These are phyloP conservation scores for Lepidocolaptes lacrymiger DNA, from an alignment of 2,797 vertebrate genomes.

Conservation along the genomic window DNA sequence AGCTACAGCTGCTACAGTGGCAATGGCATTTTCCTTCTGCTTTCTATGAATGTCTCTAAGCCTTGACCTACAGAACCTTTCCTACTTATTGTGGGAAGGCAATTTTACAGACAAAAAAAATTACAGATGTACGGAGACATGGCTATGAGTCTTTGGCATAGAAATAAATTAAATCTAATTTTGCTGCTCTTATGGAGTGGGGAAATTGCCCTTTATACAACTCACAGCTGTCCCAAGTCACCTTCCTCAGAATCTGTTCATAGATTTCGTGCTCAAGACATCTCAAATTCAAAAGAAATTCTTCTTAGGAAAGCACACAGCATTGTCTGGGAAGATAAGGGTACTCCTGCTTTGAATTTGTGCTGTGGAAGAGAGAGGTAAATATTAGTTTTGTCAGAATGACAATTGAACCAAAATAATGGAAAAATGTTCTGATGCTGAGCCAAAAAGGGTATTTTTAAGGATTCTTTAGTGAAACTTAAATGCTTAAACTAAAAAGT, in stretches of 20 bases:
- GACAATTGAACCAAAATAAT: not conserved
- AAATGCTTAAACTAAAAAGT: not conserved
- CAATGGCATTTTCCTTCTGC: not conserved
- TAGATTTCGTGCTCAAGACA: not conserved
- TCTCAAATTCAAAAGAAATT: not conserved
- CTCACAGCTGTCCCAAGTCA: slow-evolving; percentile 30
- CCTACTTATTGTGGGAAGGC: not conserved
- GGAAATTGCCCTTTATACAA: not conserved
- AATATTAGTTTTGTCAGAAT: slow-evolving; percentile 25
- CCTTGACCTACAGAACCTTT: not conserved
- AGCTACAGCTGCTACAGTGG: not conserved
- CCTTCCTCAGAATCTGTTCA: slow-evolving; percentile 16
- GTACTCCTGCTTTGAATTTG: slow-evolving; percentile 10
- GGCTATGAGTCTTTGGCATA: not conserved
- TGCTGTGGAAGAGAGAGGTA: not conserved
- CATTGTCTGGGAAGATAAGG: slow-evolving; percentile 8
- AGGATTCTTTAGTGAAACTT: not conserved
- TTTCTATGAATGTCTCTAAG: not conserved
- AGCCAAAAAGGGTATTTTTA: not conserved
- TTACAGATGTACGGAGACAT: not conserved
- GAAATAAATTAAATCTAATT: slow-evolving; percentile 22
- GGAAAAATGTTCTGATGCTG: not conserved
- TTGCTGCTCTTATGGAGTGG: not conserved
- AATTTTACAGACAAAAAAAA: not conserved
- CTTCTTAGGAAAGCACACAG: not conserved